These are phyloP conservation scores for Hemiscyllium ocellatum DNA, from an alignment of 2,113 vertebrate genomes.

Conservation along the genomic window DNA sequence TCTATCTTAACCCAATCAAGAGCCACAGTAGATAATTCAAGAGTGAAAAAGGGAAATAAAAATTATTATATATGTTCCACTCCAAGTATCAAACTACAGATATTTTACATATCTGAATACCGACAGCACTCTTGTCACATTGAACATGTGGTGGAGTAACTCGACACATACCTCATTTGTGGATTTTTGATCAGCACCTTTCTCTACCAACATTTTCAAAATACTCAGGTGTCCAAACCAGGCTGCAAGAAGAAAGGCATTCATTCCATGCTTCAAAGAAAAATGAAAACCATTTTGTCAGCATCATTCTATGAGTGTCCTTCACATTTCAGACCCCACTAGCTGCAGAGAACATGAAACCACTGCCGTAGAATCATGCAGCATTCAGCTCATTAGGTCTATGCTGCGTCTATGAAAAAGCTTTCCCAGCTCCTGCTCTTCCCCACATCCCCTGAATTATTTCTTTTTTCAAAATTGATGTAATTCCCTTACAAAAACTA, in stretches of 20 bases:
- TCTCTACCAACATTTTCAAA: slow-evolving; percentile 71
- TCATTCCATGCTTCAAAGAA: slow-evolving; percentile 67
- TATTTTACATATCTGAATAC: background rate
- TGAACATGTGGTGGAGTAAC: background rate
- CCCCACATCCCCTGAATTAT: background rate
- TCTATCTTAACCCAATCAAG: background rate
- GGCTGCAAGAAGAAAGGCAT: slow-evolving; percentile 74
- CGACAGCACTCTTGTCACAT: too few relatives aligned
- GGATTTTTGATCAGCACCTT: slow-evolving; percentile 74
- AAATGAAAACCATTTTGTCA: background rate
- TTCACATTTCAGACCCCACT: background rate
- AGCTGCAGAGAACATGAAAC: background rate
- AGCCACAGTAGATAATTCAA: background rate
- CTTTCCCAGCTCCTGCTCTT: background rate
- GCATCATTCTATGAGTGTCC: background rate
- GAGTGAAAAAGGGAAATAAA: slow-evolving; percentile 10
- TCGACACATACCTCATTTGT: slow-evolving; percentile 61
- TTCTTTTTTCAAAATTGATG: background rate
- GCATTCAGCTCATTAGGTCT: background rate
- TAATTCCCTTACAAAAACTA: background rate
- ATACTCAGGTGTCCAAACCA: slow-evolving; percentile 80
- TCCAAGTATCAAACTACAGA: background rate
- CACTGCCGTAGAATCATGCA: background rate
- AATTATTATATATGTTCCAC: background rate
- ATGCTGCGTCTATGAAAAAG: background rate